Evolutionary conservation across 1,140 invertebrate species (phyloP), one percentile per base, ranked within the genome.

Genomic region (Ips nitidus): DNA sequence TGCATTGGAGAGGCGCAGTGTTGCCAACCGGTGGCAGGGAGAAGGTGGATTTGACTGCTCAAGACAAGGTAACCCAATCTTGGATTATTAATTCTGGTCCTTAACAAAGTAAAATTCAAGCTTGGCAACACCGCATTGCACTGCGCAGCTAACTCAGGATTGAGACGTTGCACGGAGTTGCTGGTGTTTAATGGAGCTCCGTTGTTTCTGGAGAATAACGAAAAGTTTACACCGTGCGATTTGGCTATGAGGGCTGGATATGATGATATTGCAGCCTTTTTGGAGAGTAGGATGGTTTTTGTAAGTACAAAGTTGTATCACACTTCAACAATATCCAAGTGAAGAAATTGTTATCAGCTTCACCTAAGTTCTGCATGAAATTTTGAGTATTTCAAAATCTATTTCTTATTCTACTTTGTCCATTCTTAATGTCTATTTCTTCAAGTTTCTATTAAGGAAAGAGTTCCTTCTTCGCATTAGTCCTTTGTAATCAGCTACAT

Each of bases 281-380:
- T 90, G 7, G 89, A 90, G 78, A 87, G 87, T 8, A 86, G 86
- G 76, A 90, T 90, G 87, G 86, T 90, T 63, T 90, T 90, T 81
- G 87, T 88, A 81, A 86, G 86, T 83, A 68, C 40, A 2, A 2
- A 59, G 41, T 41, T 41, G 41, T 4, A 1, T 37, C 36, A 1
- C 22, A 22, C 1, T 56, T 22, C 37, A 37, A 22, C 6, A 56
- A 55, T 8, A 22, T 1, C 37, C 2, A n/a, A 37, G 6, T 22
- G 2, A 50, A 7, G 47, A 50, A 50, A 50, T 50, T 8, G 7
- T 50, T 7, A 50, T 22, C 22, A 22, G 22, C 22, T 22, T 22
- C 22, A 22, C 45, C 45, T 50, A 8, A 50, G 2, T 50, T 2
- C n/a, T n/a, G n/a, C n/a, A n/a, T n/a, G n/a, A n/a, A n/a, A n/a